A percentile compares a stretch with the other conserved stretches of the same genome.
Evolutionary conservation across 2,888 invertebrate species (phyloP).

Genomic region (Drosophila melanosoma): DNA sequence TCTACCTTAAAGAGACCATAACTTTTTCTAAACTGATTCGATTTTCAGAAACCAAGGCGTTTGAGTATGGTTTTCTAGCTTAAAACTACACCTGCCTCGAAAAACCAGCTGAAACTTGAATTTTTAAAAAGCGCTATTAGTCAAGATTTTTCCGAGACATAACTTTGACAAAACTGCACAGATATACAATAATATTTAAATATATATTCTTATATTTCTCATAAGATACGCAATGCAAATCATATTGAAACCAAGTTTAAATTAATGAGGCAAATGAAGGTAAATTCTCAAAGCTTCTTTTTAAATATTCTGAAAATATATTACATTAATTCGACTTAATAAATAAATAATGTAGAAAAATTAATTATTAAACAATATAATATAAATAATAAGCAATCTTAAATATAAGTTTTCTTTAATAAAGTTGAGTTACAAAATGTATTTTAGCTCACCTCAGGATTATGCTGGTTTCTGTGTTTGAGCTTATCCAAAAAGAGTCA

Average conservation of each 20-base stretch:
- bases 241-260: too few relatives aligned
- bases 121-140: not conserved
- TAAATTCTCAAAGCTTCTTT: not conserved
- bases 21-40: not conserved
- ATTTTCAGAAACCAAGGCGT: not conserved
- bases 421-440: not conserved
- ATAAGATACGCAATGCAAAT: not conserved
- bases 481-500: constrained; percentile 63
- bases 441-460: constrained; percentile 69
- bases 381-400: not conserved
- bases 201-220: not conserved
- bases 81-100: not conserved
- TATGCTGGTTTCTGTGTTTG: constrained; percentile 62
- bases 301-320: not conserved
- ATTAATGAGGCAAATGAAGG: not conserved
- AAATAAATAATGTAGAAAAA: not conserved
- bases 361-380: too few relatives aligned
- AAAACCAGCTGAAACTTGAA: not conserved
- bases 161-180: not conserved
- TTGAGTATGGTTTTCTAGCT: not conserved
- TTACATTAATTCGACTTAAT: not conserved
- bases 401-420: not conserved
- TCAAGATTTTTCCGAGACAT: not conserved
- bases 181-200: not conserved
- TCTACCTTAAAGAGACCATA: not conserved